Evolutionary conservation across 35 echinoderm and acorn worm species (phyloP).

Genomic region (Holothuria glaberrima): DNA sequence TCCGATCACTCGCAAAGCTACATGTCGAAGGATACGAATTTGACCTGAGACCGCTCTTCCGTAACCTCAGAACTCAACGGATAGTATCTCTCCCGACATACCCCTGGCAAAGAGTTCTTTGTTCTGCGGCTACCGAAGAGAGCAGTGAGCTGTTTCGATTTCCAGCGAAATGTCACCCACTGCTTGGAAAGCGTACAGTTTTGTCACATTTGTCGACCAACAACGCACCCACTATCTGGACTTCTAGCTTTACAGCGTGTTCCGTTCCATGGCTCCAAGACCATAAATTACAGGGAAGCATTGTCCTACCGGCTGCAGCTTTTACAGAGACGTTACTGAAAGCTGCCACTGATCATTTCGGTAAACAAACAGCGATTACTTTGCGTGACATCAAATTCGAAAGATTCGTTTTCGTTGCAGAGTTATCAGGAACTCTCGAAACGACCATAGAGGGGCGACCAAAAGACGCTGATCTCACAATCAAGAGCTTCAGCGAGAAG

Average conservation of each 20-base stretch:
- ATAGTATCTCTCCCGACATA: conserved; percentile 88
- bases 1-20: conserved; percentile 83
- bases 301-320: conserved; percentile 92
- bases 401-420: conserved; percentile 85
- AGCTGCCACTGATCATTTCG: conserved; percentile 61
- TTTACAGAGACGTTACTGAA: conserved; percentile 85
- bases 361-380: conserved; percentile 58
- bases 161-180: conserved; percentile 79
- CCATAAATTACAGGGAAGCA: conserved; percentile 92
- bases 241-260: conserved; percentile 60
- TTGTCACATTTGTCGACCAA: conserved; percentile 79
- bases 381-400: conserved; percentile 89
- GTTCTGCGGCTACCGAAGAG: conserved; percentile 75
- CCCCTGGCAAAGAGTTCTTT: conserved; percentile 92
- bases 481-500: conserved; percentile 78
- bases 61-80: conserved; percentile 69
- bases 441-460: conserved; percentile 69
- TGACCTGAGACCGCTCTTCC: conserved; percentile 77
- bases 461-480: conserved; percentile 79
- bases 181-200: conserved; percentile 78
- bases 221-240: conserved; percentile 83
- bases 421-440: conserved; percentile 75
- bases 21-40: conserved; percentile 93
- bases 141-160: conserved; percentile 83
- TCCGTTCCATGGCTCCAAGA: conserved; percentile 93